These are phyloP conservation scores for Phrynocephalus vlangalii DNA, from an alignment of 2,797 vertebrate species.

Conservation along the genomic window DNA sequence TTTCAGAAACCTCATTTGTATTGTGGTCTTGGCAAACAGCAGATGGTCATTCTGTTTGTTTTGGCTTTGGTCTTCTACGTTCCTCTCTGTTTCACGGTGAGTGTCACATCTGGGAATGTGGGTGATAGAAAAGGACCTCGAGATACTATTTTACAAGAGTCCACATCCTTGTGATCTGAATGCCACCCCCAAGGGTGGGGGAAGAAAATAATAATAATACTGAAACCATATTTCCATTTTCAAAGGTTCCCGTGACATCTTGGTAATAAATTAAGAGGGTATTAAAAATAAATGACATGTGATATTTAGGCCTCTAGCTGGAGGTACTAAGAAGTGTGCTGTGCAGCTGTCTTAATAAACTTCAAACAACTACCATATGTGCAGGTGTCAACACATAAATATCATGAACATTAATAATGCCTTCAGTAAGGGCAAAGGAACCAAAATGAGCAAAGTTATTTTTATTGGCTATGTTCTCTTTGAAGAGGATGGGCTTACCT, in stretches of 20 bases:
- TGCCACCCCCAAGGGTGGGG: background rate
- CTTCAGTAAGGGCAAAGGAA: constrained; percentile 7
- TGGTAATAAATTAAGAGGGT: constrained; percentile 1
- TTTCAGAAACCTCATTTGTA: constrained; percentile 18
- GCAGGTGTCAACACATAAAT: constrained; percentile 32
- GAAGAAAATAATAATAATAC: background rate
- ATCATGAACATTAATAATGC: constrained; percentile 23
- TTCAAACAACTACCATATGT: constrained; percentile 24
- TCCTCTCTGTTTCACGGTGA: constrained; percentile 13
- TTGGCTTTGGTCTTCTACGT: constrained; percentile 16
- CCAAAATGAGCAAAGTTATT: background rate
- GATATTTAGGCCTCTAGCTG: background rate
- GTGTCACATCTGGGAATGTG: background rate
- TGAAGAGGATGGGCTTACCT: background rate
- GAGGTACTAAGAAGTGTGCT: background rate
- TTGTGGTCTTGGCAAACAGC: background rate
- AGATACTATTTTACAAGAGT: constrained; percentile 9
- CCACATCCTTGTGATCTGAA: background rate
- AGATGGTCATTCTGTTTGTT: constrained; percentile 1
- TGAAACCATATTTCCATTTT: accelerated
- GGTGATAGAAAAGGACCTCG: background rate
- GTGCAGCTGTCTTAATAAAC: constrained; percentile 23
- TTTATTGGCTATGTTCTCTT: constrained; percentile 15
- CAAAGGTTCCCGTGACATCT: background rate
- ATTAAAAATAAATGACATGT: constrained; percentile 4